Evolutionary conservation across 2,797 vertebrate genomes (phyloP).

Genomic region (Hyperoplus immaculatus): DNA sequence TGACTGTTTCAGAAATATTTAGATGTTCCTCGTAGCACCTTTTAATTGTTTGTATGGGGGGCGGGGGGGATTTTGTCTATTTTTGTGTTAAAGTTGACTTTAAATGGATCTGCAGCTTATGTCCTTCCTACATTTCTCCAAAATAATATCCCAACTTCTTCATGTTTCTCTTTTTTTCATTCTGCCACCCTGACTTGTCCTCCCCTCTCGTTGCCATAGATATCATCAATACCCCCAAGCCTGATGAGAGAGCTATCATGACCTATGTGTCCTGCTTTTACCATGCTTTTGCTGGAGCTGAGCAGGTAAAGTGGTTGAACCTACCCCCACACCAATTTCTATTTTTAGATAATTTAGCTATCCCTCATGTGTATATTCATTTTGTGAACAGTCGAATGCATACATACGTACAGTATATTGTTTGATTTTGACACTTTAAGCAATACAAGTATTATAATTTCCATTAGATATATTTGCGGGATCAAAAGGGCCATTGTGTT

Average conservation of each 20-base stretch:
- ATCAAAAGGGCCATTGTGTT: conserved; percentile 22
- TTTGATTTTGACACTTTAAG: conserved; percentile 35
- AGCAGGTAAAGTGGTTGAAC: conserved; percentile 89
- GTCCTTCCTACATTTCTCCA: not conserved
- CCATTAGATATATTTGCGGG: conserved; percentile 8
- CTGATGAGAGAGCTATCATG: conserved; percentile 99
- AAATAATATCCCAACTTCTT: not conserved
- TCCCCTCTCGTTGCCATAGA: conserved; percentile 82
- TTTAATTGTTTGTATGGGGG: not conserved
- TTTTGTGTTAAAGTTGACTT: not conserved
- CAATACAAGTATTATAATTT: conserved; percentile 5
- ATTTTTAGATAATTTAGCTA: conserved; percentile 4
- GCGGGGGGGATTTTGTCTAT: not conserved
- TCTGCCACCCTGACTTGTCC: conserved; percentile 60
- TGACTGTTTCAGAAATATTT: too few relatives aligned
- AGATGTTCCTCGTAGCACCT: too few relatives aligned
- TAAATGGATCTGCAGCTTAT: not conserved
- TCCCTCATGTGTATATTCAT: not conserved
- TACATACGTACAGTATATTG: not conserved
- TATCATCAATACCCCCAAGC: conserved; percentile 98
- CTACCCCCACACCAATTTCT: not conserved
- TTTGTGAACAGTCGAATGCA: conserved; percentile 14
- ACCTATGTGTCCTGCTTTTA: conserved; percentile 99
- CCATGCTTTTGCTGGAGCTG: conserved; percentile 98
- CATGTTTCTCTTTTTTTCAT: not conserved